Evolutionary conservation across 2,888 invertebrate species (phyloP).

Genomic region (Nematopogon swammerdamellus): DNA sequence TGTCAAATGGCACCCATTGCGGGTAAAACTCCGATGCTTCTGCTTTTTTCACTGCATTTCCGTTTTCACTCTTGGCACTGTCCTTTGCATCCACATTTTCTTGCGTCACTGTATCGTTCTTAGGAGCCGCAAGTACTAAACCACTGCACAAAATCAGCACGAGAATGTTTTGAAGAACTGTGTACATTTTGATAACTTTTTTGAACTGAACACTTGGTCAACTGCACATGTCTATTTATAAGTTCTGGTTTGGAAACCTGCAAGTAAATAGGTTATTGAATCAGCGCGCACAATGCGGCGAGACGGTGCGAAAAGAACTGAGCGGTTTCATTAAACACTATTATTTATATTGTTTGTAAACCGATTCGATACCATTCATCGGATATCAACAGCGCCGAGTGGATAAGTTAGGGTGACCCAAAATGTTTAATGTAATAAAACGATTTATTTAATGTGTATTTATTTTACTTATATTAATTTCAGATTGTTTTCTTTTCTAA

Average conservation of each 20-base stretch:
- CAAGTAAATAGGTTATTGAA: not conserved
- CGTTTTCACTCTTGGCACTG: constrained; percentile 8
- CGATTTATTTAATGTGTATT: too few species aligned
- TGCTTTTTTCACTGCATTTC: constrained; percentile 21
- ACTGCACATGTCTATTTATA: not conserved
- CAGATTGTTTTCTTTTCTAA: too few species aligned
- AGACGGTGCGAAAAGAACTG: constrained; percentile 34
- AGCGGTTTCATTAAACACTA: constrained; percentile 30
- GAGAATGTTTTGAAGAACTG: not conserved
- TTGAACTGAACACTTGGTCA: not conserved
- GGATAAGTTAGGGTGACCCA: constrained; percentile 27
- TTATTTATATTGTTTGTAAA: constrained; percentile 54
- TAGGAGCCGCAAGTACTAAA: not conserved
- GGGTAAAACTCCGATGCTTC: constrained; percentile 27
- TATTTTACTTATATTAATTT: too few species aligned
- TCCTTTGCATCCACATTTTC: not conserved
- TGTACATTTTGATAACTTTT: not conserved
- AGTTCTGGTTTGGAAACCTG: not conserved
- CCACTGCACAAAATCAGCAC: not conserved
- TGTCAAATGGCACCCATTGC: constrained; percentile 48
- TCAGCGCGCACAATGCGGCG: constrained; percentile 13
- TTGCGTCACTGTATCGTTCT: not conserved
- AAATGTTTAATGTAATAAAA: too few species aligned
- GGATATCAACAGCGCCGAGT: constrained; percentile 19
- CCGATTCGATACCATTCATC: constrained; percentile 25